Conservation (phyloP, 2,113 vertebrate genomes). For the Pituophis catenifer region DNA sequence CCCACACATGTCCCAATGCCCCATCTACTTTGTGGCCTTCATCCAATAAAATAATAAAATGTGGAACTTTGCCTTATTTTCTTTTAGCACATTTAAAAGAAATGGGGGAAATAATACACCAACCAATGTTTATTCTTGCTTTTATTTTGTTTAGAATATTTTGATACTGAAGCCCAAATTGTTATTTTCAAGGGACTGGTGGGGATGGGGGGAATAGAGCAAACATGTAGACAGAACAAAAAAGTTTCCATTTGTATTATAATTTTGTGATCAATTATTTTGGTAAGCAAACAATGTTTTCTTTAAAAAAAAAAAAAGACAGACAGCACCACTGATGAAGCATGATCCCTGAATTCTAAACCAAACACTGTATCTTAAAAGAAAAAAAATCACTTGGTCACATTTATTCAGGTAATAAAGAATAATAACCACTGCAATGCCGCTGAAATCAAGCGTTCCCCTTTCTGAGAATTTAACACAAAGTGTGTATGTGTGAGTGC, state of each 20-base stretch:
- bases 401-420: constrained; percentile 68
- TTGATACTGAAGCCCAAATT: constrained; percentile 74
- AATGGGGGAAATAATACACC: constrained; percentile 54
- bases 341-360: constrained; percentile 87
- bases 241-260: constrained; percentile 73
- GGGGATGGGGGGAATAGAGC: constrained; percentile 54
- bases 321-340: constrained; percentile 84
- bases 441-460: constrained; percentile 64
- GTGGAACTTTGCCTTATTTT: constrained; percentile 22
- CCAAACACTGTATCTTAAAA: constrained; percentile 73
- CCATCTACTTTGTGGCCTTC: background rate
- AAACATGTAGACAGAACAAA: constrained; percentile 69
- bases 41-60: background rate
- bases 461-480: constrained; percentile 74
- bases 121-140: constrained; percentile 65
- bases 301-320: constrained; percentile 65
- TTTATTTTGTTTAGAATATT: constrained; percentile 79
- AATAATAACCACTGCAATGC: constrained; percentile 69
- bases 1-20: background rate
- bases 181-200: constrained; percentile 62
- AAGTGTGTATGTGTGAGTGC: constrained; percentile 70
- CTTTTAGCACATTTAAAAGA: constrained; percentile 45
- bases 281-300: constrained; percentile 73
- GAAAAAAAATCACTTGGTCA: constrained; percentile 66
- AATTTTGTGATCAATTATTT: constrained; percentile 72